Conservation (phyloP, 2,113 vertebrate species). For the Limanda limanda region DNA sequence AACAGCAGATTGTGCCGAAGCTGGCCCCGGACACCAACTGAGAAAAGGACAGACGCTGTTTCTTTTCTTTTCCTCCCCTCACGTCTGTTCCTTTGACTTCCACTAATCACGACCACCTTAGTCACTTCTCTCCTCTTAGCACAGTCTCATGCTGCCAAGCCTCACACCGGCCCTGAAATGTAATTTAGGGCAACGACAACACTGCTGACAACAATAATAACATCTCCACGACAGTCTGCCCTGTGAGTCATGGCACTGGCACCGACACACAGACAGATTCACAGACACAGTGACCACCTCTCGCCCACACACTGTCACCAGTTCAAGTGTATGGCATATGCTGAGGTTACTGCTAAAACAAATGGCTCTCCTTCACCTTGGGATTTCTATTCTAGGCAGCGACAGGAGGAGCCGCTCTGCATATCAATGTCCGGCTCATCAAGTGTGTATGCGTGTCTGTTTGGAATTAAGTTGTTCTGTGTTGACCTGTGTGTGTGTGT, state of each 20-base stretch:
- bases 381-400: constrained; percentile 59
- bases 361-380: constrained; percentile 42
- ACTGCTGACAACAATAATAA: constrained; percentile 32
- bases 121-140: constrained; percentile 36
- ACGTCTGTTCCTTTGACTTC: not conserved
- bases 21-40: constrained; percentile 6
- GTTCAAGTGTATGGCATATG: constrained; percentile 24
- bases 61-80: not conserved
- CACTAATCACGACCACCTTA: constrained; percentile 16
- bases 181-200: constrained; percentile 51
- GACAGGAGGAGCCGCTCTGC: constrained; percentile 34
- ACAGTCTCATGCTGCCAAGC: constrained; percentile 40
- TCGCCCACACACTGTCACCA: constrained; percentile 1
- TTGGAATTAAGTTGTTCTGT: not conserved
- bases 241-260: constrained; percentile 17
- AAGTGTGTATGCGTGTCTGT: not conserved
- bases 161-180: constrained; percentile 40
- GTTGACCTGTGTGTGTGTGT: not conserved
- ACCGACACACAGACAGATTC: not conserved
- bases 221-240: constrained; percentile 20
- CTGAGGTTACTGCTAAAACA: constrained; percentile 44
- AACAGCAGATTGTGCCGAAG: constrained; percentile 42
- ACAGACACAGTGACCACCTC: constrained; percentile 20
- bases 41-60: constrained; percentile 7
- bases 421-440: constrained; percentile 61